phyloP scores from a whole-genome alignment of 2,113 vertebrate genomes.

The Colaptes auratus region DNA sequence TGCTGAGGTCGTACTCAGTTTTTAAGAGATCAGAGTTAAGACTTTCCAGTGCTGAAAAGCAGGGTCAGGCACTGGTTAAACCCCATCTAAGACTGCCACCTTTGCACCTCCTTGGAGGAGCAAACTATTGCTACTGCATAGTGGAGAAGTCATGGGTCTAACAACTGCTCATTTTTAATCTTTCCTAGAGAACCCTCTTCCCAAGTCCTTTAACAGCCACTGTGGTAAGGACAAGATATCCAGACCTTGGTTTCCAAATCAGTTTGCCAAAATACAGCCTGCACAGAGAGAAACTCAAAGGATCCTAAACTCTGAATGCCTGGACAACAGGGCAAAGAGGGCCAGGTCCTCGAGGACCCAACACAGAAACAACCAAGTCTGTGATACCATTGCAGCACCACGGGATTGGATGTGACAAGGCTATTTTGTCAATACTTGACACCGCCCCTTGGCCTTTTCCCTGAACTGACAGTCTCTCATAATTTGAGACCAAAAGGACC shows the following conservation, averaged over 20 bases:
- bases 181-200: not conserved
- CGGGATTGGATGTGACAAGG: not conserved
- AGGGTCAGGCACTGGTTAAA: not conserved
- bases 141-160: not conserved
- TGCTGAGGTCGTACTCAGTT: not conserved
- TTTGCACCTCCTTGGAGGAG: not conserved
- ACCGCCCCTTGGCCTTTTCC: not conserved
- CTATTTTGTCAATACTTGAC: not conserved
- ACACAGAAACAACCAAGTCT: not conserved
- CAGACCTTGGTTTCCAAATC: not conserved
- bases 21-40: not conserved
- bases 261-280: not conserved
- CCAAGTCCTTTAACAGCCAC: not conserved
- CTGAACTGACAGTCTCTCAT: not conserved
- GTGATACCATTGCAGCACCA: not conserved
- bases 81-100: not conserved
- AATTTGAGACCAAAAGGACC: not conserved
- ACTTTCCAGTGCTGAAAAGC: not conserved
- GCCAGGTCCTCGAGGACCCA: not conserved
- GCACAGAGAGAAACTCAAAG: not conserved
- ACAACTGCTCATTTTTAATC: not conserved
- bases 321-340: not conserved
- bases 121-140: not conserved
- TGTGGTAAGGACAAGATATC: not conserved
- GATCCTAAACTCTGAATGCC: not conserved